Base-by-base conservation (phyloP, 1,140 invertebrate genomes). In the Aplysia californica region DNA sequence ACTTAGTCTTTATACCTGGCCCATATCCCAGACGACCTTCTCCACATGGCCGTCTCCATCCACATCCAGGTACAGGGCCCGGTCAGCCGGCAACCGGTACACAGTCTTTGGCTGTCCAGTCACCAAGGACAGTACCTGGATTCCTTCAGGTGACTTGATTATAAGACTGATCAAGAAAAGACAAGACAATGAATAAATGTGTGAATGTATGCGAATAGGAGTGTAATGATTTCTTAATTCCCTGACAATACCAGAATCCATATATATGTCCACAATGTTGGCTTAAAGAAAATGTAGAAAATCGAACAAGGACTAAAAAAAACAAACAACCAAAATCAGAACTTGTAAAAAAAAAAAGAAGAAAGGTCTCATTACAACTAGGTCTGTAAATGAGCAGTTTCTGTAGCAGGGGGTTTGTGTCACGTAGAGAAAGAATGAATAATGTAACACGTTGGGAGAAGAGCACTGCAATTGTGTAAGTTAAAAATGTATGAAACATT, bases 31-130 rank as follows among this genome's bases (percentile, higher is more conserved):
- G 3, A 79, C 75, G 29, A 88, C 38, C 58, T 78, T 80, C 66
- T 86, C 87, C 20, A 82, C 70, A 39, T 85, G 80, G 20, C 82
- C 80, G 75, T 87, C 87, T 18, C 66, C 35, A 69, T 87, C 84
- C 15, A 86, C 78, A 35, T 84, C 81, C n/a, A 83, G 59, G 66
- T 84, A 87, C n/a, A 85, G 77, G 3, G 81, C 79, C 0, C 75
- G 74, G 59, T 82, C 82, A 15, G 76, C 77, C 0, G 79, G 70
- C n/a, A 88, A 75, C 33, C 67, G 67, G 23, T 87, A 73, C 10
- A 79, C 76, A 55, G 86, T 86, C 36, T 86, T 79, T 29, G 86
- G 87, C 55, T 81, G 84, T n/a, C 87, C 87, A 20, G 70, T 83
- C 31, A 84, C 64, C n/a, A 88, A 68, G 55, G 82, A 85, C 67